These are phyloP conservation scores for Adineta ricciae DNA, from an alignment of 2,888 invertebrate species.

Conservation along the genomic window DNA sequence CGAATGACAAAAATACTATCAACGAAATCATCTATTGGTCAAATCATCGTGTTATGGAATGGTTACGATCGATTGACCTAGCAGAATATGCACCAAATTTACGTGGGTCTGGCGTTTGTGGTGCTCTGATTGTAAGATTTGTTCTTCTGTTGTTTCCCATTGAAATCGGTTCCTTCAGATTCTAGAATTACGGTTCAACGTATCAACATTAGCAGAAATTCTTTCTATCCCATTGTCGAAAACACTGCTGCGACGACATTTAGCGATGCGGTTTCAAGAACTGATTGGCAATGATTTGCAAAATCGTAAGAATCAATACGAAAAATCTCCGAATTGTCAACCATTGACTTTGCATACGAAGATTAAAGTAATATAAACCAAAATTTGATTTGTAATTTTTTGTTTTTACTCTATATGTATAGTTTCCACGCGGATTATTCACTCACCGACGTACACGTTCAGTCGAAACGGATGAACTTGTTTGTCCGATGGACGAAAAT, in stretches of 20 bases:
- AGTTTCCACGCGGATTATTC: conserved; percentile 11
- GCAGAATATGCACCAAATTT: conserved; percentile 96
- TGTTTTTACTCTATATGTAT: no score
- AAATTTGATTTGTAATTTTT: no score
- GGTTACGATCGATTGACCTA: conserved; percentile 87
- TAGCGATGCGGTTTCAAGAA: conserved; percentile 86
- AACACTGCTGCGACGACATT: conserved; percentile 80
- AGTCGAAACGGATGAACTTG: not conserved
- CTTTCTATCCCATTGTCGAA: conserved; percentile 87
- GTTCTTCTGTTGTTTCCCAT: no score
- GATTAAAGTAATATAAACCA: not conserved
- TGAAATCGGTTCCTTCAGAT: conserved; percentile 52
- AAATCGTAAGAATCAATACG: conserved; percentile 25
- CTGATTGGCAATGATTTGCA: conserved; percentile 64
- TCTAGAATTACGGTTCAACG: conserved; percentile 81
- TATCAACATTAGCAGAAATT: conserved; percentile 79
- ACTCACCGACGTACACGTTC: conserved; percentile 2
- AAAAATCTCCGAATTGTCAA: conserved; percentile 23
- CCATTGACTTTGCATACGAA: conserved; percentile 19
- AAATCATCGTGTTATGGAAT: conserved; percentile 90
- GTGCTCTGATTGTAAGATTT: conserved; percentile 67
- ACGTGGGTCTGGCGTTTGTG: conserved; percentile 80
- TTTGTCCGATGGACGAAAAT: conserved; percentile 9
- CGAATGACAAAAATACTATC: conserved; percentile 29
- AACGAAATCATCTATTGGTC: conserved; percentile 58